Evolutionary conservation across 2,113 vertebrate species (phyloP), one percentile per base, ranked within the genome.

Genomic region (Caloenas nicobarica): DNA sequence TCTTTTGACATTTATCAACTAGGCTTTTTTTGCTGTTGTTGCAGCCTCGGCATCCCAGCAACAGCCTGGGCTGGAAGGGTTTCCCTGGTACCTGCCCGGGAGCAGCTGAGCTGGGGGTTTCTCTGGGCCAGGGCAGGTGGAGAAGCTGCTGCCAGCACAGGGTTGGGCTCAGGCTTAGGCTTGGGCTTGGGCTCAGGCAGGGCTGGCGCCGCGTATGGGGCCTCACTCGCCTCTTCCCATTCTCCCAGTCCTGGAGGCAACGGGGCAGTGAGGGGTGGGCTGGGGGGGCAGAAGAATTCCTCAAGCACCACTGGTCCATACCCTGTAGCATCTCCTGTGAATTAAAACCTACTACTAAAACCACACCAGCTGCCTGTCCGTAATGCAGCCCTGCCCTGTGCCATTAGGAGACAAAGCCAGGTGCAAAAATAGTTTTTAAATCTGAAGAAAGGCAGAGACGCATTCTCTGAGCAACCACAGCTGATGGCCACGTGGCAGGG

Each of bases 1-100:
- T 98, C 94, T 96, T 98, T 98, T 98, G 98, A 99, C 98, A 99
- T 99, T 99, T 99, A 99, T 99, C 98, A 99, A 98, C 97, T 97
- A 93, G 97, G 44, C 34, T 98, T 98, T 98, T 98, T 91, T 77
- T 91, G 34, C 91, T 79, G 13, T 87, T 93, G 78, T 86, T 76
- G 24, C 91, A 93, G 76, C 69, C 69, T 95, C 76, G 60, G 57
- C 87, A 92, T 85, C 94, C 72, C 64, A 57, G 48, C 17, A 33
- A 29, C 79, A 82, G 65, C 87, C 65, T 15, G 22, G 54, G 29
- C 51, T 76, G 7, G 69, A 77, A 79, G 74, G 48, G 48, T 54
- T 86, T 82, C 71, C 91, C 80, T 51, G 65, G 62, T 93, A 96
- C 93, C 94, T 96, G 85, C 88, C 71, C 13, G 5, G 31, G 81